phyloP scores from a whole-genome alignment of 1,140 invertebrate species.

The Drosophila auraria region DNA sequence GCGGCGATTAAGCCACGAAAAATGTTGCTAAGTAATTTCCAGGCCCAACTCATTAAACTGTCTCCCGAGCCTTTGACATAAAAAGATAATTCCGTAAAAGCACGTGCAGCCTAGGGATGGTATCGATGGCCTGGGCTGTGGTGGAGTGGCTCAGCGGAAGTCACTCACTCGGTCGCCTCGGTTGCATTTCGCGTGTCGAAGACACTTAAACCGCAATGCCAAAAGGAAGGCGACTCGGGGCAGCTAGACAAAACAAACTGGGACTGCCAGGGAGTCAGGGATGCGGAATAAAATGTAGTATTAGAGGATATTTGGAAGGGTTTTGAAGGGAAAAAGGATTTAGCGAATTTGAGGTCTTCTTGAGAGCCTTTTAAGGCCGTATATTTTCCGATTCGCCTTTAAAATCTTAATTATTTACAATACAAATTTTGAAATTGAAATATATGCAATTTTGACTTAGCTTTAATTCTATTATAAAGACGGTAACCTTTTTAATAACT shows the following conservation, averaged over 20 bases:
- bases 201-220: slow-evolving; percentile 81
- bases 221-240: slow-evolving; percentile 50
- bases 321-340: background rate
- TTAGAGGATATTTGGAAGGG: background rate
- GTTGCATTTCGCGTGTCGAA: slow-evolving; percentile 79
- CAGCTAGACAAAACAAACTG: slow-evolving; percentile 46
- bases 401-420: too few species aligned
- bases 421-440: too few species aligned
- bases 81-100: slow-evolving; percentile 52
- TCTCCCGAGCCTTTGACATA: slow-evolving; percentile 65
- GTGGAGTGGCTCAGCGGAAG: slow-evolving; percentile 14
- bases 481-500: too few species aligned
- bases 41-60: slow-evolving; percentile 65
- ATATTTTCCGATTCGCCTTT: too few species aligned
- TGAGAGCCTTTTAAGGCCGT: too few species aligned
- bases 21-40: slow-evolving; percentile 49
- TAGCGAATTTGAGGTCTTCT: too few species aligned
- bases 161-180: slow-evolving; percentile 38
- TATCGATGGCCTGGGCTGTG: slow-evolving; percentile 12
- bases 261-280: slow-evolving; percentile 26
- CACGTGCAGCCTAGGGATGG: slow-evolving; percentile 51
- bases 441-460: too few species aligned
- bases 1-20: slow-evolving; percentile 55
- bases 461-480: background rate
- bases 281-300: background rate